Percentiles rank a stretch among this genome's conserved stretches.
Evolutionary conservation across 2,888 invertebrate genomes (phyloP).

Genomic region (Myopa testacea): DNA sequence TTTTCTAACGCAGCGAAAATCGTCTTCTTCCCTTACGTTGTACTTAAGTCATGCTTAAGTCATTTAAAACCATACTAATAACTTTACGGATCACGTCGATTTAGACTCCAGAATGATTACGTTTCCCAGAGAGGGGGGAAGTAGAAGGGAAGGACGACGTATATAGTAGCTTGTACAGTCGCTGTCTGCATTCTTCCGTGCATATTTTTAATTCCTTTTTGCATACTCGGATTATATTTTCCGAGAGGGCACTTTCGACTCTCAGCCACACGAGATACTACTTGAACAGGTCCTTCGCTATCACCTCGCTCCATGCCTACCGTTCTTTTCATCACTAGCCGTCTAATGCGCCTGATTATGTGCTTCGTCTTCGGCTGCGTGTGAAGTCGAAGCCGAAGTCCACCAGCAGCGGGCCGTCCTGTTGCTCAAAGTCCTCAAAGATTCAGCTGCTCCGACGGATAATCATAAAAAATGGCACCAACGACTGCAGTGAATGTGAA

Average conservation of each 20-base stretch:
- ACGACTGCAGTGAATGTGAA: conserved; percentile 10
- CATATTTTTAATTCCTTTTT: not conserved
- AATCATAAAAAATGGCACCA: conserved; percentile 10
- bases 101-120: not conserved
- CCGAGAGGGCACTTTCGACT: not conserved
- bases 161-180: not conserved
- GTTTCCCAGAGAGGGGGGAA: not conserved
- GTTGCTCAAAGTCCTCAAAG: not conserved
- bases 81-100: conserved; percentile 9
- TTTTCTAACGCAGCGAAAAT: not conserved
- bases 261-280: not conserved
- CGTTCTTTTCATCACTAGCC: not conserved
- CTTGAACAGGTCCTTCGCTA: not conserved
- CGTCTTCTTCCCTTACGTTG: not conserved
- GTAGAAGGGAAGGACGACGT: not conserved
- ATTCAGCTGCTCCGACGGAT: not conserved
- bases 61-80: conserved; percentile 4
- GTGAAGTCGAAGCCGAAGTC: not conserved
- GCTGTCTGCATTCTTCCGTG: not conserved
- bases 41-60: not conserved
- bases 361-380: not conserved
- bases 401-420: not conserved
- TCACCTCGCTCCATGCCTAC: not conserved
- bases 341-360: not conserved
- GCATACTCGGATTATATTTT: conserved; percentile 6